Conservation (phyloP, 1,140 invertebrate genomes). For the Asobara japonica region DNA sequence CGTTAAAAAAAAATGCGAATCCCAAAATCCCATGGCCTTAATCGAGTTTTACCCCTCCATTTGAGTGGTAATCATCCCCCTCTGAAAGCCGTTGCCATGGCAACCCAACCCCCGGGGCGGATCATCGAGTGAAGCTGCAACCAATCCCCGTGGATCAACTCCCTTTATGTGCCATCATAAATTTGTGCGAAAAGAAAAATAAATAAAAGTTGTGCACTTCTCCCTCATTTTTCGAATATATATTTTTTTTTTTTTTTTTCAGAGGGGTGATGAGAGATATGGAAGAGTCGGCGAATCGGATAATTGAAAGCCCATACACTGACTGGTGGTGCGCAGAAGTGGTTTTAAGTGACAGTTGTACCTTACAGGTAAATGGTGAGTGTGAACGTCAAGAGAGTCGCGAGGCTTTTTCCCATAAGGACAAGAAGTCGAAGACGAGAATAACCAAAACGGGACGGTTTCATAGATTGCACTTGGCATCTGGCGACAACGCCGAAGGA, state of each 20-base stretch:
- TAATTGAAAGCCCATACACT: slow-evolving; percentile 56
- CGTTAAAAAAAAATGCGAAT: too few relatives aligned
- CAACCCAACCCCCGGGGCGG: slow-evolving; percentile 45
- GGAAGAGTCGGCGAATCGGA: slow-evolving; percentile 38
- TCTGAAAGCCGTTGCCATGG: slow-evolving; percentile 55
- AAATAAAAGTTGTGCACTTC: slow-evolving; percentile 9
- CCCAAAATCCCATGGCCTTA: slow-evolving; percentile 41
- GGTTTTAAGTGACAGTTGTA: slow-evolving; percentile 56
- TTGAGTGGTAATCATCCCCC: slow-evolving; percentile 54
- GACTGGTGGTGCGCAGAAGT: slow-evolving; percentile 27
- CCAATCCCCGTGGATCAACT: slow-evolving; percentile 23
- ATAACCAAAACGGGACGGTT: slow-evolving; percentile 27
- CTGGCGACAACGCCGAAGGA: slow-evolving; percentile 4
- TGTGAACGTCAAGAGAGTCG: slow-evolving; percentile 33
- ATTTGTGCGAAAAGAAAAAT: not conserved
- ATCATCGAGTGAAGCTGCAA: slow-evolving; percentile 36
- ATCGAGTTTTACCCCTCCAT: slow-evolving; percentile 57
- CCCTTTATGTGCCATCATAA: slow-evolving; percentile 27
- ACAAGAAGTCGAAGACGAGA: slow-evolving; percentile 19
- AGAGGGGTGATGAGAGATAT: not conserved
- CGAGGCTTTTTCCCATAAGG: slow-evolving; percentile 31
- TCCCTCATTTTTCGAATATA: not conserved
- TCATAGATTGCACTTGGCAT: not conserved
- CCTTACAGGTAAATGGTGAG: slow-evolving; percentile 52
- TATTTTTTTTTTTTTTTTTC: not conserved